Evolutionary conservation across 2,113 vertebrate species (phyloP), one percentile per base, ranked within the genome.

Genomic region (Zapus hudsonius): DNA sequence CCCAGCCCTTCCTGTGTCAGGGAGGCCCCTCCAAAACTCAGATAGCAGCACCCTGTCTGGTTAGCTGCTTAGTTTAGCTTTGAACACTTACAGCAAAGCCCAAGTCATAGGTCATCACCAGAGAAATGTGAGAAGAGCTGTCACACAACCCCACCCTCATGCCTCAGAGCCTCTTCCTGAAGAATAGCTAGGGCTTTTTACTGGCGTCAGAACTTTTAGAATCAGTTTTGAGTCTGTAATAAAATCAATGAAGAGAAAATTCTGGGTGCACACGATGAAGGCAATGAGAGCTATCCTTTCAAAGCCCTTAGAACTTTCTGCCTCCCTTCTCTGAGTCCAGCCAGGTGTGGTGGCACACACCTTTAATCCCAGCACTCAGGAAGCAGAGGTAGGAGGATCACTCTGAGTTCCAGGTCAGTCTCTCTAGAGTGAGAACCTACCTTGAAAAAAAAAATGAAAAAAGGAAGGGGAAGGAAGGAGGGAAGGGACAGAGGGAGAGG

Each of bases 1-100:
- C 91, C 83, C 80, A 92, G 75, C 23, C 84, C 79, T 83, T 90
- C 94, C 72, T 84, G 44, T 92, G 38, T 95, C 83, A 94, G 81
- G 44, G 40, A 94, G 74, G 70, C 23, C 73, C 23, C 44, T 83
- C 57, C 40, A 47, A 33, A 19, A 36, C 66, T 88, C 64, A 57
- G 64, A 85, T 36, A 91, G 64, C 83, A 92, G 75, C 63, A 89
- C 84, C 87, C 85, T 19, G 8, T 52, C 52, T 52, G 52, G 52
- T 52, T 52, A 52, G 52, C 52, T 8, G 52, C 52, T 40, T 80
- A 84, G 70, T 5, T 94, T 79, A 93, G 80, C 73, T 82, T n/a
- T 63, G 63, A 52, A 76, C 57, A 82, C 90, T 93, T 91, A 70
- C 0, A 66, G 85, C 74, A 87, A 95, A 90, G 81, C 61, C 57